phyloP scores from a whole-genome alignment of 2,113 vertebrate genomes.

The Uria lomvia region DNA sequence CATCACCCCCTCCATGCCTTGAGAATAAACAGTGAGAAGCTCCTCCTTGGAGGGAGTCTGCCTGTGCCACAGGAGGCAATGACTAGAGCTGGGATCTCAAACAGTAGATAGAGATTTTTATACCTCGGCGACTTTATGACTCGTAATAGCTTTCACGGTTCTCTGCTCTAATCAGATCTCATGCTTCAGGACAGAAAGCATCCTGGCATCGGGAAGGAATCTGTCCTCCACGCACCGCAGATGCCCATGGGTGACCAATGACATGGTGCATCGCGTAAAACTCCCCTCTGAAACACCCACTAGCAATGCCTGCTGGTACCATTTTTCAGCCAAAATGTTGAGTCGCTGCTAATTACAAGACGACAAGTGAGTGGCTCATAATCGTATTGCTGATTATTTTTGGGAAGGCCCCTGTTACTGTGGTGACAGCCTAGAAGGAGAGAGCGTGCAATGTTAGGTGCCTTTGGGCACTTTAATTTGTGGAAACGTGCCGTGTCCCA shows the following conservation, averaged over 20 bases:
- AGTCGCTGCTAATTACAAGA: background rate
- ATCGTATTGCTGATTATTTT: background rate
- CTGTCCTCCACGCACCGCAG: background rate
- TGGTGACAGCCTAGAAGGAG: background rate
- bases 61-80: background rate
- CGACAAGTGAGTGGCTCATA: background rate
- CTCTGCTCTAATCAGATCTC: background rate
- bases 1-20: background rate
- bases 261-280: background rate
- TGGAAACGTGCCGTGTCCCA: background rate
- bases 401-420: background rate
- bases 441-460: background rate
- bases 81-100: background rate
- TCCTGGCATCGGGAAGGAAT: background rate
- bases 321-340: background rate
- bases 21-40: background rate
- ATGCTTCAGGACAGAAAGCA: background rate
- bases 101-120: background rate
- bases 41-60: background rate
- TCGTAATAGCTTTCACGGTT: background rate
- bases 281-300: background rate
- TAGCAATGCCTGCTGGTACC: background rate
- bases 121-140: background rate
- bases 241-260: background rate
- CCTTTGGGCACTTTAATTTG: background rate